Evolutionary conservation across 2,113 vertebrate species (phyloP).

Genomic region (Lophotis ruficrista): DNA sequence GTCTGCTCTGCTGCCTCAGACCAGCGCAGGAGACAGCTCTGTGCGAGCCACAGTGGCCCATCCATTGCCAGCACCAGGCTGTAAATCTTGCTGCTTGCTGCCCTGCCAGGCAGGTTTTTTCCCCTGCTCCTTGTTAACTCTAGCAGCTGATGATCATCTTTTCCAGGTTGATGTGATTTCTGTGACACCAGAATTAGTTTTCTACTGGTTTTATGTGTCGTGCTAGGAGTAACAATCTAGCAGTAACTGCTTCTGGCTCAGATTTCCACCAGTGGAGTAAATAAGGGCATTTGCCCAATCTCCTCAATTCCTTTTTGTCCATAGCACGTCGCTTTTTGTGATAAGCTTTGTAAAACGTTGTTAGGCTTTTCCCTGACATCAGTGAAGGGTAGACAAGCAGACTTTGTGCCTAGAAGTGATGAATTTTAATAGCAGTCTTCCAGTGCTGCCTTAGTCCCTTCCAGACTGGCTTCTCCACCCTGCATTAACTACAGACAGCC

Average conservation of each 20-base stretch:
- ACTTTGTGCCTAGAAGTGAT: conserved; percentile 34
- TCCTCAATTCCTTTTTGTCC: conserved; percentile 21
- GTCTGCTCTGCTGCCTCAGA: neutral
- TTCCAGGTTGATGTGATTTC: conserved; percentile 1
- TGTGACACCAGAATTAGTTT: conserved; percentile 30
- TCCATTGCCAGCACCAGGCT: neutral
- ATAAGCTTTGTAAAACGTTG: conserved; percentile 45
- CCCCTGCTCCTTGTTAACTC: neutral
- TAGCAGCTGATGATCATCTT: conserved; percentile 27
- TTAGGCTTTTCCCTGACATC: conserved; percentile 4
- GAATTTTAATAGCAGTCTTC: conserved; percentile 61
- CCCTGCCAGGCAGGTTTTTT: neutral
- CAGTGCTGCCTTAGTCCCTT: conserved; percentile 2
- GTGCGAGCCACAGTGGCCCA: neutral
- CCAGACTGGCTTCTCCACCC: conserved; percentile 34
- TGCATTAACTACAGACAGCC: conserved; percentile 52
- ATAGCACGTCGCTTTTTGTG: neutral
- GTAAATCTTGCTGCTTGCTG: neutral
- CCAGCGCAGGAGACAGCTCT: neutral
- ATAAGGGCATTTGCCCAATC: neutral
- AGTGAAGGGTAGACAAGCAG: neutral
- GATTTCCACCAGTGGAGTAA: neutral
- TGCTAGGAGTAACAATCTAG: neutral
- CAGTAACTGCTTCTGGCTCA: conserved; percentile 21
- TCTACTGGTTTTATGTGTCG: conserved; percentile 13